Conservation (phyloP, 2,797 vertebrate genomes). For the Acomys russatus region DNA sequence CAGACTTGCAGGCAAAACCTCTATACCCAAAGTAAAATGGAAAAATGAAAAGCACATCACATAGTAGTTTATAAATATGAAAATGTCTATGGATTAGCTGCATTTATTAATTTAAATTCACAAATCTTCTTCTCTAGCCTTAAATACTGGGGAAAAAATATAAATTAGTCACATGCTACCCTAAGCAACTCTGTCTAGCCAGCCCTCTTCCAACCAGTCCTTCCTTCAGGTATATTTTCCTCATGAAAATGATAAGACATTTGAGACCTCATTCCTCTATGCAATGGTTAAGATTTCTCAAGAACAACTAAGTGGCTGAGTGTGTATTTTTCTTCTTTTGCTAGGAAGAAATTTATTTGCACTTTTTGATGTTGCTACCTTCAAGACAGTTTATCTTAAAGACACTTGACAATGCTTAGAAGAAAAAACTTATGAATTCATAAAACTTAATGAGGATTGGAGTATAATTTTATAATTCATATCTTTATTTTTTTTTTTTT, state of each 20-base stretch:
- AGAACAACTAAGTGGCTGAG: neutral
- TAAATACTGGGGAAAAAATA: neutral
- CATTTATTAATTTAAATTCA: neutral
- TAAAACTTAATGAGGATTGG: conserved; percentile 44
- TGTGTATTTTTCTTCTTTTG: neutral
- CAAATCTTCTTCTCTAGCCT: neutral
- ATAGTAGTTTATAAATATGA: neutral
- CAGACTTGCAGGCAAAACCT: neutral
- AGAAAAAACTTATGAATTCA: conserved; percentile 23
- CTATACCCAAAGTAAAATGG: neutral
- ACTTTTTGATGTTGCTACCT: conserved; percentile 7
- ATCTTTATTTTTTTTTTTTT: no score
- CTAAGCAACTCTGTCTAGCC: neutral
- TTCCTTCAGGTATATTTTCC: conserved; percentile 7
- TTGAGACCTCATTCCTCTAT: neutral
- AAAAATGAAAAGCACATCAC: neutral
- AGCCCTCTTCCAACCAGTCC: neutral
- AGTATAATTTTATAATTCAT: conserved; percentile 66
- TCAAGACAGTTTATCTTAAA: conserved; percentile 35
- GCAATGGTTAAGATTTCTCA: conserved; percentile 26
- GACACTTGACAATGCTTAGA: neutral
- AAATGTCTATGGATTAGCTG: no score
- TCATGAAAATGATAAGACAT: neutral
- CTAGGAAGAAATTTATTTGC: neutral
- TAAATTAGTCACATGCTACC: neutral